Evolutionary conservation across 2,888 invertebrate species (phyloP).

Genomic region (Agriotes lineatus): DNA sequence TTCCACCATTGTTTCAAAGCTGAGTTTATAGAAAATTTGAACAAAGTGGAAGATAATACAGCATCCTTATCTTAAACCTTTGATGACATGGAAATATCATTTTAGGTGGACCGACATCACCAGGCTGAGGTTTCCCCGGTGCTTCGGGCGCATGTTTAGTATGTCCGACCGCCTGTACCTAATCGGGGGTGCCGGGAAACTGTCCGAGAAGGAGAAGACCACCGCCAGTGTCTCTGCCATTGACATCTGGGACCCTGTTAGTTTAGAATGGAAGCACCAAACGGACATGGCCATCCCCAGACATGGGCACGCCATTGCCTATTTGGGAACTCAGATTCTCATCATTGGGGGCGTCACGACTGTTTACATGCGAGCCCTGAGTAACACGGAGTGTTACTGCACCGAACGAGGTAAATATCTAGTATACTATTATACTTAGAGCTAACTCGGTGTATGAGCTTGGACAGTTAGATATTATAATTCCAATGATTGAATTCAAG

Average conservation of each 20-base stretch:
- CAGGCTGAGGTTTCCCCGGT: constrained; percentile 69
- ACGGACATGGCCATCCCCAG: constrained; percentile 75
- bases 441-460: no score
- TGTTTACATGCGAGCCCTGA: constrained; percentile 73
- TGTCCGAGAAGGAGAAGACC: constrained; percentile 68
- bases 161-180: constrained; percentile 74
- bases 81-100: no score
- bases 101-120: constrained; percentile 73
- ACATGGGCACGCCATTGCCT: constrained; percentile 75
- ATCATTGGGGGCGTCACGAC: constrained; percentile 78
- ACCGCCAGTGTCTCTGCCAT: constrained; percentile 72
- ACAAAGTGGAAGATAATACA: no score
- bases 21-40: no score
- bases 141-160: constrained; percentile 68
- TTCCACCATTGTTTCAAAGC: no score
- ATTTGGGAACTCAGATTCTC: constrained; percentile 74
- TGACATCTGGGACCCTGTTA: constrained; percentile 73
- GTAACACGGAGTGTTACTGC: constrained; percentile 77
- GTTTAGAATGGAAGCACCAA: constrained; percentile 70
- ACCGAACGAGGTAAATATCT: constrained; percentile 69
- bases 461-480: no score
- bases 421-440: no score
- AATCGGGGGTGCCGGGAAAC: constrained; percentile 76
- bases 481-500: no score
- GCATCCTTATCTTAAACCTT: no score